These are phyloP conservation scores for Nycticebus coucang DNA, from an alignment of 2,113 vertebrate species.

Conservation along the genomic window DNA sequence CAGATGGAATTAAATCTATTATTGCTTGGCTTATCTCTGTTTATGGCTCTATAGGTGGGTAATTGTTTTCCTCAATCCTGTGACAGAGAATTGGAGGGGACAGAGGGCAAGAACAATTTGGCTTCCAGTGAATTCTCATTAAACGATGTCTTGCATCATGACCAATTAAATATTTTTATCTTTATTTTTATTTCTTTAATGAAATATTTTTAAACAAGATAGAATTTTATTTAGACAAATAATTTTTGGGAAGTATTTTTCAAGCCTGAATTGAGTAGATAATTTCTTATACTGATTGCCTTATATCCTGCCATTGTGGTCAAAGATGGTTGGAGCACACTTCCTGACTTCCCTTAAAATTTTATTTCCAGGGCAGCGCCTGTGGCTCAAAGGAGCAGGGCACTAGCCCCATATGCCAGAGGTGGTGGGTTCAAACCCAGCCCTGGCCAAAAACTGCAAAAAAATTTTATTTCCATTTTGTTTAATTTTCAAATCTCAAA, in stretches of 20 bases:
- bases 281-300: neutral
- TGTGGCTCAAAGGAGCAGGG: too few species aligned
- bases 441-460: too few species aligned
- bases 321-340: neutral
- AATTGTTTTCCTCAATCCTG: conserved; percentile 18
- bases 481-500: conserved; percentile 31
- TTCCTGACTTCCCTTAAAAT: neutral
- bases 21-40: neutral
- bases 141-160: neutral
- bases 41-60: neutral
- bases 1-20: neutral
- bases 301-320: neutral
- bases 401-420: neutral
- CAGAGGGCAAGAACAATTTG: neutral
- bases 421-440: too few species aligned
- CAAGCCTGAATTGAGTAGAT: neutral
- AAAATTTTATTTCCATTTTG: neutral
- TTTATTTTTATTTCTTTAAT: neutral
- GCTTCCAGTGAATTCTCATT: conserved; percentile 24
- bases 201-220: conserved; percentile 15
- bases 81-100: neutral
- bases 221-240: conserved; percentile 8
- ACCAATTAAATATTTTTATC: neutral
- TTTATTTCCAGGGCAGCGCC: neutral
- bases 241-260: conserved; percentile 35